Evolutionary conservation across 1,140 invertebrate species (phyloP).

Genomic region (Calycopis cecrops): DNA sequence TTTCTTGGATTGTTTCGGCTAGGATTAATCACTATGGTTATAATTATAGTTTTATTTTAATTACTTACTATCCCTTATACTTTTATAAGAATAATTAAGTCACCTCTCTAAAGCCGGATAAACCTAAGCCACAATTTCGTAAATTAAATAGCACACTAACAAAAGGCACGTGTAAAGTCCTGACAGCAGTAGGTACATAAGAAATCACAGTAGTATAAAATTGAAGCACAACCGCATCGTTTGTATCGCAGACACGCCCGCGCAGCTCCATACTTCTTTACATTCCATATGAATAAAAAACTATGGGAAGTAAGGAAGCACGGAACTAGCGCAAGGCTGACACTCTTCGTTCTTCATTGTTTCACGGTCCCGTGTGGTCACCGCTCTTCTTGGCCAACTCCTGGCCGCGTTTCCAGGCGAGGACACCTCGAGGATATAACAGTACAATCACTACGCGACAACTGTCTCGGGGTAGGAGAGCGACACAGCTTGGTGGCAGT

Average conservation of each 20-base stretch:
- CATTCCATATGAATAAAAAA: slow-evolving; percentile 92
- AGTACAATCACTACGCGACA: slow-evolving; percentile 45
- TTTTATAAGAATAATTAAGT: too few relatives aligned
- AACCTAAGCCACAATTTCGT: background rate
- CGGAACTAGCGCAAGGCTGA: slow-evolving; percentile 83
- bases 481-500: slow-evolving; percentile 61
- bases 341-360: slow-evolving; percentile 45
- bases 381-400: slow-evolving; percentile 25
- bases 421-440: slow-evolving; percentile 44
- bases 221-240: slow-evolving; percentile 24
- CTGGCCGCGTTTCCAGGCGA: slow-evolving; percentile 24
- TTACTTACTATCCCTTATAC: too few relatives aligned
- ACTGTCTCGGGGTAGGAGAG: slow-evolving; percentile 37
- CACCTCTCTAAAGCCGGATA: too few relatives aligned
- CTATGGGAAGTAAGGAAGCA: slow-evolving; percentile 98
- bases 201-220: slow-evolving; percentile 7
- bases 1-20: too few relatives aligned
- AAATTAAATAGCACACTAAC: background rate
- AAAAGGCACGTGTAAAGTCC: slow-evolving; percentile 1
- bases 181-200: slow-evolving; percentile 8
- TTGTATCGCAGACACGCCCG: slow-evolving; percentile 54
- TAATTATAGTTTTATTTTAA: too few relatives aligned
- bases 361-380: slow-evolving; percentile 24
- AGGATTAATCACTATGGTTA: too few relatives aligned
- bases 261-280: slow-evolving; percentile 96